Conservation (phyloP, 1,140 invertebrate species). For the Aplysia californica region DNA sequence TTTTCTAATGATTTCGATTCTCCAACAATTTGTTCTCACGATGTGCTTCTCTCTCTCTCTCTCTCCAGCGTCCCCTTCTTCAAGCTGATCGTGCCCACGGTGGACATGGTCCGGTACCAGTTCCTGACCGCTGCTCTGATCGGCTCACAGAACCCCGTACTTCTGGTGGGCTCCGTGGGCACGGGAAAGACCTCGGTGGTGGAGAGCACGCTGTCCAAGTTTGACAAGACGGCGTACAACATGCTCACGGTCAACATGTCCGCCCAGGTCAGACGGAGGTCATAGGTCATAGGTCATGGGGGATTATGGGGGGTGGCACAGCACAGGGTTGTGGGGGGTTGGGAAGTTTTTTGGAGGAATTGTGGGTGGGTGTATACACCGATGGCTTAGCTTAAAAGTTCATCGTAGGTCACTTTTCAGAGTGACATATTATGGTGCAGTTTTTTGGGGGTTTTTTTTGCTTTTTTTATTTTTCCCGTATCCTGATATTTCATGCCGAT, state of each 20-base stretch:
- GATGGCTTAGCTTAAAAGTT: too few species aligned
- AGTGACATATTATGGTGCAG: too few species aligned
- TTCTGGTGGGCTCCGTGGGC: conserved; percentile 83
- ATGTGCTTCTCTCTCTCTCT: too few species aligned
- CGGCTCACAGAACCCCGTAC: conserved; percentile 74
- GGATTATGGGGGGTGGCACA: too few species aligned
- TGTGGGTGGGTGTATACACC: too few species aligned
- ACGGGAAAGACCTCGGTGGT: conserved; percentile 83
- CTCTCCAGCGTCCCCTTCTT: conserved; percentile 78
- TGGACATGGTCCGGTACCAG: conserved; percentile 84
- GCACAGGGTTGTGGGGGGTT: too few species aligned
- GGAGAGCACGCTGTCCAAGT: conserved; percentile 74
- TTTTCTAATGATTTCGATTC: too few species aligned
- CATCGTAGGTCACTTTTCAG: too few species aligned
- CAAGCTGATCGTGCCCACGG: conserved; percentile 84
- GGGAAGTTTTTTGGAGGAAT: too few species aligned
- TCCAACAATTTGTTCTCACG: too few species aligned
- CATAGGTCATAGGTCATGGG: too few species aligned
- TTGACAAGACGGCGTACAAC: conserved; percentile 76
- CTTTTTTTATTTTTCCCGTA: neutral
- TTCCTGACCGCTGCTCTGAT: conserved; percentile 77
- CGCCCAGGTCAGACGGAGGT: conserved; percentile 76
- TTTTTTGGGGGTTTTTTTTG: conserved; percentile 8
- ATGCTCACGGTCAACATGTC: conserved; percentile 85
- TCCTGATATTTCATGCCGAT: neutral